Evolutionary conservation across 2,888 invertebrate species (phyloP), one percentile per base, ranked within the genome.

Genomic region (Agonopterix heracliana): DNA sequence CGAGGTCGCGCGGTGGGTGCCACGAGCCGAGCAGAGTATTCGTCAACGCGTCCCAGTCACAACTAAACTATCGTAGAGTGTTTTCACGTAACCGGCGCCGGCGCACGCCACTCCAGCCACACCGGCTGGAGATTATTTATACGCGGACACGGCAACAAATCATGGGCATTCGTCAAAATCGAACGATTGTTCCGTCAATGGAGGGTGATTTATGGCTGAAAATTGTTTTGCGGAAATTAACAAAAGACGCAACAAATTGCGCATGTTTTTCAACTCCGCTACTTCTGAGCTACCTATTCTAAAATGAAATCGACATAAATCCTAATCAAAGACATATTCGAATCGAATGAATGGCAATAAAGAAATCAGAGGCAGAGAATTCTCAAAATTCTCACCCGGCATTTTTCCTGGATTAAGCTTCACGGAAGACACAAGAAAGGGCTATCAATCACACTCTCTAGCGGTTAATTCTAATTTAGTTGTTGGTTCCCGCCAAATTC

Each of bases 1-100:
- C 78, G 78, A 82, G 79, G 79, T 76, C 80, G 75, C 69, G 58
- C 54, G 54, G 56, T 56, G 54, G 61, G 61, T 61, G 66, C 73
- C 73, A 59, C 59, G 60, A 38, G 78, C 64, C 5, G 81, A 76
- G 78, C 64, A 77, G 82, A 82, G 83, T 70, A 81, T 73, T 81
- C 86, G 84, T 79, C 76, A 71, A 76, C 78, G 80, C 84, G 85
- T 80, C 81, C 76, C 76, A 79, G 72, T 78, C 73, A 75, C 85
- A 78, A 88, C 87, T 87, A 78, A 83, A 73, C 76, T 66, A 64
- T 67, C 62, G 66, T 64, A 56, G 66, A 41, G 41, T 13, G 41
- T 13, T 11, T 38, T 60, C 61, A 57, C 60, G 56, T 51, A 55
- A 66, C 67, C 77, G 75, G 70, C 79, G 81, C 74, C 71, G 66